Base-by-base conservation (phyloP, 2,797 vertebrate species). In the Sebastolobus alascanus region DNA sequence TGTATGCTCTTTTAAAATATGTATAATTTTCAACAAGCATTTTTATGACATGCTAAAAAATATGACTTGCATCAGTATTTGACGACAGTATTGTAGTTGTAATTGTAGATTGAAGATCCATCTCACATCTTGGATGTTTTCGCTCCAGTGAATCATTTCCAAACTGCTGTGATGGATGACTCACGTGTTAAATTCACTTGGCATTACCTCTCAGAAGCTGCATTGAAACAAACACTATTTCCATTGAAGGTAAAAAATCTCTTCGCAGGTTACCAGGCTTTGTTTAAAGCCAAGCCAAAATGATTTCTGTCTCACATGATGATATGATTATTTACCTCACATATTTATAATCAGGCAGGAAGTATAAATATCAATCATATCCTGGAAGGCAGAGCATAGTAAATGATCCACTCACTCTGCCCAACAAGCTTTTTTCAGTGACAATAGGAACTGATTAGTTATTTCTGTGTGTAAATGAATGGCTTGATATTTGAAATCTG, bases 111-210 rank as follows among this genome's bases (percentile, higher is more conserved):
- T 74, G 73, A 69, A 46, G 64, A 10, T 20, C 4, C 46, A 6
- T 33, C 29, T 64, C 20, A 27, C 33, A 68, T 77, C 43, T 52
- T 65, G 71, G 43, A 60, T 76, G 50, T 82, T 86, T 85, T 80
- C 73, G 54, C 59, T 50, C 66, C 18, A 70, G 78, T 90, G 86
- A 92, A 31, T 92, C 88, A 92, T 89, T 89, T 79, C 67, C 75
- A 82, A 88, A 84, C 66, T 50, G 81, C 70, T 80, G 59, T 86
- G 84, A 84, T 64, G 72, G 78, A 91, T 92, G 89, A 93, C 77
- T 90, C 88, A 87, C 73, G n/a, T 85, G 73, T 81, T 77, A 60
- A 78, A 91, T 83, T 79, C 65, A 65, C 68, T 83, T 66, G 73
- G 64, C 75, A 37, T 84, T 59, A 29, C 63, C 54, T 80, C 65